Evolutionary conservation across 2,888 invertebrate species (phyloP).

Genomic region (Pyrocoelia pectoralis): DNA sequence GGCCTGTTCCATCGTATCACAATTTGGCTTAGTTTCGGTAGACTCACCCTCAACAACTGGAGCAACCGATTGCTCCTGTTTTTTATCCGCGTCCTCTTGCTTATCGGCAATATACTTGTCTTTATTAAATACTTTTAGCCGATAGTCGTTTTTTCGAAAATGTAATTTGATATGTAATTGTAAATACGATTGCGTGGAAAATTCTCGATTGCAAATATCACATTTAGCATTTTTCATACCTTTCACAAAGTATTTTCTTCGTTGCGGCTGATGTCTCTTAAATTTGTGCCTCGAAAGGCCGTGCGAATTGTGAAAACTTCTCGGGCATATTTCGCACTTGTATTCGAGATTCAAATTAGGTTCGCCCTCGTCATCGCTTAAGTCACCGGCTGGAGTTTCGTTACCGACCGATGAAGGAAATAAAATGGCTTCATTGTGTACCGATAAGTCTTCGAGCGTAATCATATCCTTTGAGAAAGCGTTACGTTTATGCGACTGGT

Average conservation of each 20-base stretch:
- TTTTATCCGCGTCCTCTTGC: constrained; percentile 3
- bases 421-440: constrained; percentile 22
- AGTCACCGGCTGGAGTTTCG: neutral
- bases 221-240: constrained; percentile 57
- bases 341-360: constrained; percentile 37
- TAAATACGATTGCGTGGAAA: constrained; percentile 56
- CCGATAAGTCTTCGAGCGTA: constrained; percentile 51
- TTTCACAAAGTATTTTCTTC: constrained; percentile 52
- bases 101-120: constrained; percentile 30
- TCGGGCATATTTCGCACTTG: constrained; percentile 49
- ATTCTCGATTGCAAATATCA: constrained; percentile 56
- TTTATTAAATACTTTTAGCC: constrained; percentile 53
- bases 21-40: constrained; percentile 16
- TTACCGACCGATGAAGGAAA: constrained; percentile 10
- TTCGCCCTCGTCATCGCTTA: neutral
- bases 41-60: constrained; percentile 12
- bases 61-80: neutral
- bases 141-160: constrained; percentile 51
- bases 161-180: constrained; percentile 55
- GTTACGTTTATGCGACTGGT: constrained; percentile 42
- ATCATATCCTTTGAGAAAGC: constrained; percentile 46
- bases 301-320: constrained; percentile 50
- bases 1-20: constrained; percentile 3
- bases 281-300: constrained; percentile 54
- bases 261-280: constrained; percentile 48